Evolutionary conservation across 2,888 invertebrate species (phyloP), one percentile per base, ranked within the genome.

Genomic region (Julus scandinavius): DNA sequence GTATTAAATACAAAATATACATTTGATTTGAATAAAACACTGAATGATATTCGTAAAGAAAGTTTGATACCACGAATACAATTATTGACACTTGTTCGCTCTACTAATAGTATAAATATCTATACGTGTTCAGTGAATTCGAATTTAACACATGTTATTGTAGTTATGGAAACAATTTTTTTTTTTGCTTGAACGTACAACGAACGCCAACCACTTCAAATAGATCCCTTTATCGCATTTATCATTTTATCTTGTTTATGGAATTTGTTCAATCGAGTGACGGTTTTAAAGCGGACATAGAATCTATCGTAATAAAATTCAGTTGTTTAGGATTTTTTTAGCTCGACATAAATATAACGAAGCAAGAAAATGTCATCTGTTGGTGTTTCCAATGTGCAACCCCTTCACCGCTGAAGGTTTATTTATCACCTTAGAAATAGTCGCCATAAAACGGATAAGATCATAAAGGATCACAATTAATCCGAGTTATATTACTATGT

Each of bases 211-310:
- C 72, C 72, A 72, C 72, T 29, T 72, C 72, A 72, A 72, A 11
- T 72, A 72, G 72, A 72, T 72, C 29, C 9, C 29, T 29, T 72
- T 72, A 72, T 72, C 72, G 7, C 29, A 29, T 72, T 72, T 72
- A 72, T 72, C 72, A 63, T 63, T 63, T 72, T 72, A 72, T 72
- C 72, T 72, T 29, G 72, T 72, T 72, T 72, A 72, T 72, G 72
- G 72, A 13, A 72, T 72, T 72, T 72, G 29, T 11, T 29, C 72
- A 29, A 29, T 29, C 29, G 29, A 72, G 29, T 9, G 7, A 72
- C 29, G 6, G 11, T 72, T 63, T 72, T 72, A 72, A 72, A 72
- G 72, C 29, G 29, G 29, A 72, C 7, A 29, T 72, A 13, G 29
- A 72, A 72, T 29, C 29, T 11, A 29, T 11, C 20, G 29, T 29